Evolutionary conservation across 1,140 invertebrate genomes (phyloP), one percentile per base, ranked within the genome.

Genomic region (Drosophila navojoa): DNA sequence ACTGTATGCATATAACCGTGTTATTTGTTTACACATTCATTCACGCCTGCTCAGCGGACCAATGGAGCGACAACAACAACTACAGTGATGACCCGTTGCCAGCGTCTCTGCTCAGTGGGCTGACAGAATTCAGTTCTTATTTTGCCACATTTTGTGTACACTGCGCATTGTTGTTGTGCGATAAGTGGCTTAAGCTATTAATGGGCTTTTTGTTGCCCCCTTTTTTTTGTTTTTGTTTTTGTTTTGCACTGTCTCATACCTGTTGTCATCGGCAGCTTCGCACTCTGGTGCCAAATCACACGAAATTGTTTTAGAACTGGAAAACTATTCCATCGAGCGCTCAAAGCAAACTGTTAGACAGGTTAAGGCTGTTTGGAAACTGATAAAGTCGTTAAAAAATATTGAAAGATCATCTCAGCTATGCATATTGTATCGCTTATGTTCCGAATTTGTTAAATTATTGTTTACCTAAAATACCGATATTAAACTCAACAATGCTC

Each of bases 111-210:
- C 60, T 49, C 42, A 47, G 61, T 45, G 54, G 59, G 55, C 29
- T 71, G 61, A 38, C 62, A 70, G 77, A 54, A 5, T 15, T 59
- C 47, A 49, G 29, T 59, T 71, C 75, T 81, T 85, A 85, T 85
- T 85, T 11, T 80, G 52, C 71, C 59, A 68, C 66, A 77, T 79
- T 80, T 63, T 64, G 69, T 69, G 70, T 76, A 78, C 77, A 66
- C 53, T 81, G 63, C 38, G 62, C 81, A 79, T 87, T 87, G 59
- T 59, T 87, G 80, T 69, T 90, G 85, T 29, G 77, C 79, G 79
- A 84, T 89, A 89, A 89, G 84, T 89, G 85, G 84, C 80, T 89
- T 89, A 89, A 89, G 85, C 84, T 89, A 89, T 89, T 89, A 89
- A 84, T 89, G 84, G 74, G 66, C 70, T 73, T 82, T 84, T 74